Evolutionary conservation across 2,888 invertebrate species (phyloP), one percentile per base, ranked within the genome.

Genomic region (Sclerodermus sp.): DNA sequence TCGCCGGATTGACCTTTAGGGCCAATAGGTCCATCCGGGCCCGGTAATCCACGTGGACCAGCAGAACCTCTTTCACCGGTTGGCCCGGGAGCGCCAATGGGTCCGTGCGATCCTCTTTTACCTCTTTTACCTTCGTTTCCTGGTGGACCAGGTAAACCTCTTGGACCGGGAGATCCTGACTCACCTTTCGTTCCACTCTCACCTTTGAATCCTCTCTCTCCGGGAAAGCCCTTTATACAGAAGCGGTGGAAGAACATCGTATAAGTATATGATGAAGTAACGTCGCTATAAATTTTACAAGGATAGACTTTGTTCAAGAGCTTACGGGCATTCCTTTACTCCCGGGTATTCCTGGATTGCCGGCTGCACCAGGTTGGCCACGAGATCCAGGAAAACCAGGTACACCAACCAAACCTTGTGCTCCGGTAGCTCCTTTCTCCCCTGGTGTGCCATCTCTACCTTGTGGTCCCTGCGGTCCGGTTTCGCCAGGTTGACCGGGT

Each of bases 91-190:
- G 84, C 82, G 0, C 91, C 91, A 8, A 85, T 83, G 0, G 90
- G 87, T n/a, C 91, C 91, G 53, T 88, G 81, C 65, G 87, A 83
- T 1, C 91, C 91, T 55, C 90, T 80, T 71, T 90, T 91, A 1
- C 92, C 92, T 51, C 91, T 83, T 80, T 91, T 92, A 2, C 90
- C 92, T 71, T 91, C 89, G 1, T 87, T 83, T 1, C 92, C 93
- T 4, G 84, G 75, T 3, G 83, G 80, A 1, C 93, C 92, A 1
- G 90, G 89, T 9, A 89, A 68, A 16, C 92, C 92, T 58, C 91
- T 82, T 1, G 89, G 88, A 1, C 93, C 92, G 1, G 84, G 80
- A 1, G 81, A 76, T 4, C 93, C 93, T 6, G 79, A 62, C 77
- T 91, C 91, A 29, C 93, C 92, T 77, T 91, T 89, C 29, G 82